Base-by-base conservation (phyloP, 1,140 invertebrate genomes). In the Saccostrea echinata region DNA sequence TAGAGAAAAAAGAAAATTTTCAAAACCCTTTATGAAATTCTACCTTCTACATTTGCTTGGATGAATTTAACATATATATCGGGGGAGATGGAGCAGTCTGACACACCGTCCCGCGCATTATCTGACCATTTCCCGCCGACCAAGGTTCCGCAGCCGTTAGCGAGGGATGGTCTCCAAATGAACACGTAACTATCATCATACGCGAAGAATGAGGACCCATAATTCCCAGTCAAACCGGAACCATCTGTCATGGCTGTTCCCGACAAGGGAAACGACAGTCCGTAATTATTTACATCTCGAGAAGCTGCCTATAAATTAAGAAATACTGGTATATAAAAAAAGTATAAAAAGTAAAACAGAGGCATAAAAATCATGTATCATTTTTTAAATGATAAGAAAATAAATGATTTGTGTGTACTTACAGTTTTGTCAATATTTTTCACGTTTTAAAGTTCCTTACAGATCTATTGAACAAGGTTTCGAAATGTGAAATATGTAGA, bases 151-250 rank as follows among this genome's bases (percentile, higher is more conserved):
- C 86, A 87, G 21, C 86, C 86, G 6, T 64, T 27, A 21, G 24
- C 83, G 21, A 16, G 21, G 57, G 53, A 52, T 27, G 86, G 86
- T 16, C 35, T 51, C 86, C 86, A 87, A 35, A 87, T 57, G 27
- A 61, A 55, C 24, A 87, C 24, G 35, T 82, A 18, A 71, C 3
- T 13, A 2, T 82, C 55, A 33, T 82, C 81, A 43, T 57, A 53
- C 4, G 76, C 86, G 43, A 81, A 87, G 61, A 87, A 30, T 1
- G 53, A n/a, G 11, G 76, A 81, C 30, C 68, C 86, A 82, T 87
- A 87, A 9, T 52, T 64, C 30, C 55, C 80, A 9, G 76, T 21
- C 11, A 53, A 0, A 18, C 53, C 80, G 3, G 18, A n/a, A 3
- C 80, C 53, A 24, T 83, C 55, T 4, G 80, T 82, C 24, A 82